These are phyloP conservation scores for Athalia circularis DNA, from an alignment of 2,888 invertebrate species.

Conservation along the genomic window DNA sequence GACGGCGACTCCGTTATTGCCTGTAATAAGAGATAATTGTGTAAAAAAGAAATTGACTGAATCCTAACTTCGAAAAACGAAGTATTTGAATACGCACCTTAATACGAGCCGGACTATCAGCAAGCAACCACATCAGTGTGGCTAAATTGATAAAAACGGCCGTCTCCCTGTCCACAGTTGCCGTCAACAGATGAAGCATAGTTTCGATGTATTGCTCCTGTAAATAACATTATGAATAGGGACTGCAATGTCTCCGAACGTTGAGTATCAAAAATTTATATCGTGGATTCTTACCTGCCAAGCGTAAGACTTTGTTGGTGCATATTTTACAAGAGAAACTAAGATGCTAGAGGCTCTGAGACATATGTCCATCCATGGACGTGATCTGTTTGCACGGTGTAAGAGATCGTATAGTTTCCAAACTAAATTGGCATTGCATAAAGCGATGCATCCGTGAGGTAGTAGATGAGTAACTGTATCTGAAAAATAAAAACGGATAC, in stretches of 20 bases:
- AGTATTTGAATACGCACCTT: constrained; percentile 48
- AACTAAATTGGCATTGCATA: constrained; percentile 68
- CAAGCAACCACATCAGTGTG: constrained; percentile 66
- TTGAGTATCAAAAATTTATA: neutral
- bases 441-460: constrained; percentile 64
- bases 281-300: constrained; percentile 75
- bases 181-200: constrained; percentile 79
- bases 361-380: constrained; percentile 78
- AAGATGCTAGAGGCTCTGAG: constrained; percentile 78
- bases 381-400: constrained; percentile 76
- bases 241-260: neutral
- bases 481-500: constrained; percentile 57
- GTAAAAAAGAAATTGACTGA: neutral
- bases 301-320: constrained; percentile 78
- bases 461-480: constrained; percentile 73
- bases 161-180: constrained; percentile 55
- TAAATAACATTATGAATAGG: constrained; percentile 52
- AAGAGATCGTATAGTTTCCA: constrained; percentile 71
- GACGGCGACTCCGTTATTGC: constrained; percentile 22
- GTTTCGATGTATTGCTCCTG: constrained; percentile 78
- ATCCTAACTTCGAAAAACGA: neutral
- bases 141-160: constrained; percentile 61
- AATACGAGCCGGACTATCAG: constrained; percentile 56
- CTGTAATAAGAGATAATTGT: constrained; percentile 13
- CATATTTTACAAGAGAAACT: constrained; percentile 81